These are phyloP conservation scores for Protodeltote pygarga DNA, from an alignment of 2,888 invertebrate species.

Conservation along the genomic window DNA sequence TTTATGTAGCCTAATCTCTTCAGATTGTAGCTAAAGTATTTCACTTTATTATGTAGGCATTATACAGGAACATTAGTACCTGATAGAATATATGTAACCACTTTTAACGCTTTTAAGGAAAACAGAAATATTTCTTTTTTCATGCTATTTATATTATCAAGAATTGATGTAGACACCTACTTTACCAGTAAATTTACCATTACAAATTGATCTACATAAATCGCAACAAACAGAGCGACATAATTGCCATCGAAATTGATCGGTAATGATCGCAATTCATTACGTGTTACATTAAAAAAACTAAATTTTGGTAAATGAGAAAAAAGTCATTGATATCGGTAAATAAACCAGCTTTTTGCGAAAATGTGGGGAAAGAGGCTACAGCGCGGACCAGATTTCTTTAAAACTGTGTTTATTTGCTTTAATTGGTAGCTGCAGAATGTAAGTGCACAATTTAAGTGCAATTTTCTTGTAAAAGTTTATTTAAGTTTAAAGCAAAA, in stretches of 20 bases:
- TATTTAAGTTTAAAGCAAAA: constrained; percentile 8
- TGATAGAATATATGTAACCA: constrained; percentile 8
- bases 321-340: constrained; percentile 22
- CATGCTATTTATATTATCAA: neutral
- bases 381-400: constrained; percentile 15
- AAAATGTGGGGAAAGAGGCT: constrained; percentile 40
- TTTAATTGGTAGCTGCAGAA: neutral
- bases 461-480: neutral
- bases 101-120: constrained; percentile 3
- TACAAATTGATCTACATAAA: constrained; percentile 12
- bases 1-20: constrained; percentile 40
- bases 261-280: constrained; percentile 33
- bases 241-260: constrained; percentile 22
- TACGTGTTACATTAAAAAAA: constrained; percentile 31
- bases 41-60: constrained; percentile 20
- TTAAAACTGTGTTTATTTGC: neutral
- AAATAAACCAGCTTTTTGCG: constrained; percentile 23
- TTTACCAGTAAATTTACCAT: no score
- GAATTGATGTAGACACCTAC: no score
- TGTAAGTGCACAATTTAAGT: neutral
- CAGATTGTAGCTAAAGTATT: constrained; percentile 26
- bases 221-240: constrained; percentile 22
- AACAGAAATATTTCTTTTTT: constrained; percentile 2
- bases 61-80: constrained; percentile 11
- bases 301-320: constrained; percentile 20